Evolutionary conservation across 2,113 vertebrate species (phyloP), one percentile per base, ranked within the genome.

Genomic region (Dendropsophus ebraccatus): DNA sequence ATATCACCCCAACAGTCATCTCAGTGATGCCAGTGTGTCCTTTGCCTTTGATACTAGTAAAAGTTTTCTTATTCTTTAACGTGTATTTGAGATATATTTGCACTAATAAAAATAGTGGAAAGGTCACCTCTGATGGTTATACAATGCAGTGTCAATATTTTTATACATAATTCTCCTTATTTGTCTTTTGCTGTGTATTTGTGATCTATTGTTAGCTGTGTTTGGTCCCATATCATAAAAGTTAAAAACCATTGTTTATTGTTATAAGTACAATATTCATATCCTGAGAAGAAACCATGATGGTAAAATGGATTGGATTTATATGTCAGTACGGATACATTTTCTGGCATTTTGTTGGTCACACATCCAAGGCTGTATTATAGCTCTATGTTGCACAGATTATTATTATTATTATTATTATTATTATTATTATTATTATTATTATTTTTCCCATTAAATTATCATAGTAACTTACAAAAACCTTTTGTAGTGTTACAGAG

Each of bases 161-260:
- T 35, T 35, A 23, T 37, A 23, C 23, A 74, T 19, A 19, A 10
- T 58, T 78, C 19, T 78, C 8, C 4, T 0, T 78, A 78, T 56
- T 56, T 78, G 17, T 4, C 60, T 78, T 35, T 37, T 56, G 0
- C 8, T 37, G 50, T 54, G 9, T 78, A 9, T 21, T 77, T 13
- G 10, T 54, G 16, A 21, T 78, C 52, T 78, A 78, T 78, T 78
- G 76, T 78, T 52, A 37, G 10, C 56, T 23, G 7, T 77, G 17
- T 77, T 78, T 56, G 52, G 56, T 78, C 21, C 19, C 52, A 37
- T 23, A 37, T 50, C 56, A 17, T 30, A 56, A 56, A 23, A 54
- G 76, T 54, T 35, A 32, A 58, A 35, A 28, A 4, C 30, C 28
- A 78, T 78, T 78, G 76, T 78, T 32, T 37, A 78, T 78, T 78